Evolutionary conservation across 1,140 invertebrate genomes (phyloP).

Genomic region (Drosophila cardini): DNA sequence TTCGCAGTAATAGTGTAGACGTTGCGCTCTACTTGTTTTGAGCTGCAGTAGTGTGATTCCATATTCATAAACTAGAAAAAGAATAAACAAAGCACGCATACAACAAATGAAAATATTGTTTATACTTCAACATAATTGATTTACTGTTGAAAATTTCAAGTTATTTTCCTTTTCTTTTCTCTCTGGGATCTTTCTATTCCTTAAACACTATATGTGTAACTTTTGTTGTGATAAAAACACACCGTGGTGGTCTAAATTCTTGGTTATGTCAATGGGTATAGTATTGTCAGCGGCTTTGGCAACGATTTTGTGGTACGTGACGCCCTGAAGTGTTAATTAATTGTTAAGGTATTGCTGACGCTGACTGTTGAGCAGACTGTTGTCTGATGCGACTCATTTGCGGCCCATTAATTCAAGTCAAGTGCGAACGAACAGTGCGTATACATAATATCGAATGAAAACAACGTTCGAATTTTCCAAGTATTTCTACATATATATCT

Average conservation of each 20-base stretch:
- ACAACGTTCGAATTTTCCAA: conserved; percentile 5
- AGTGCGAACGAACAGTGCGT: conserved; percentile 48
- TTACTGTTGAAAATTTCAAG: conserved; percentile 71
- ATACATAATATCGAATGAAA: conserved; percentile 63
- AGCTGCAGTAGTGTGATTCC: not conserved
- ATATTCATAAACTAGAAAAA: conserved; percentile 23
- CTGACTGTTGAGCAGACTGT: conserved; percentile 10
- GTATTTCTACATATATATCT: too few species aligned
- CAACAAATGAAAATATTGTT: conserved; percentile 58
- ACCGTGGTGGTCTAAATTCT: conserved; percentile 16
- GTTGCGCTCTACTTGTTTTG: not conserved
- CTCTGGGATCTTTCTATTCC: not conserved
- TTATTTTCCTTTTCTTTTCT: conserved; percentile 56
- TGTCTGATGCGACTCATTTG: not conserved
- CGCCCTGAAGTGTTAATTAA: conserved; percentile 68
- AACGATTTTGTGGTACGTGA: conserved; percentile 51
- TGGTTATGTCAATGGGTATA: conserved; percentile 30
- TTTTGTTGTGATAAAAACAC: not conserved
- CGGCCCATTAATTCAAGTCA: conserved; percentile 12
- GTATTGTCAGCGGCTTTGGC: conserved; percentile 20
- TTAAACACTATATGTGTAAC: conserved; percentile 13
- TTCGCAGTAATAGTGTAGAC: not conserved
- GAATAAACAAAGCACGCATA: conserved; percentile 24
- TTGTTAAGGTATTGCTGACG: conserved; percentile 57
- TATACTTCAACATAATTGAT: conserved; percentile 67